Evolutionary conservation across 2,113 vertebrate species (phyloP).

Genomic region (Pagrus major): DNA sequence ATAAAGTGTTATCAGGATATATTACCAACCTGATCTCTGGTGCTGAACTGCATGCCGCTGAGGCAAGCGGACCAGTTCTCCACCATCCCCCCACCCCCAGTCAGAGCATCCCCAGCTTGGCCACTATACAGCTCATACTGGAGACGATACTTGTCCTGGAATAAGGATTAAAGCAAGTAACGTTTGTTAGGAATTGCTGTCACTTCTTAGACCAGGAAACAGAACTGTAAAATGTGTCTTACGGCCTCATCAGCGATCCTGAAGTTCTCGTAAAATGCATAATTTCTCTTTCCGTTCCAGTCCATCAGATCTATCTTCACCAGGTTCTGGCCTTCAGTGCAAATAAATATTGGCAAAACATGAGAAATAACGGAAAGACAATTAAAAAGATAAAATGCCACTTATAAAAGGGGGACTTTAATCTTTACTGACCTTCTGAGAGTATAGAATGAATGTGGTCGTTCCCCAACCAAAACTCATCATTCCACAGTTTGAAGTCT

Average conservation of each 20-base stretch:
- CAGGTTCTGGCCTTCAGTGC: slow-evolving; percentile 83
- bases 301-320: slow-evolving; percentile 92
- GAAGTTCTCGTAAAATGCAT: slow-evolving; percentile 90
- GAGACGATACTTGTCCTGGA: slow-evolving; percentile 90
- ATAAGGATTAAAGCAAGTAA: not conserved
- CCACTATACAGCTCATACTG: slow-evolving; percentile 89
- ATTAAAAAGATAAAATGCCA: not conserved
- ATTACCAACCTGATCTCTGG: slow-evolving; percentile 82
- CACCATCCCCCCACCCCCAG: slow-evolving; percentile 86
- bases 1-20: not conserved
- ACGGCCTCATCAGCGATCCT: slow-evolving; percentile 87
- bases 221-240: slow-evolving; percentile 10
- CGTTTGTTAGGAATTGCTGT: not conserved
- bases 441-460: slow-evolving; percentile 88
- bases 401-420: not conserved
- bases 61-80: slow-evolving; percentile 90
- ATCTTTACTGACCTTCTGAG: slow-evolving; percentile 77
- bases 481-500: slow-evolving; percentile 87
- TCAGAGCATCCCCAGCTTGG: slow-evolving; percentile 88
- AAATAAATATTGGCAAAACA: not conserved
- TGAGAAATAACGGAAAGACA: not conserved
- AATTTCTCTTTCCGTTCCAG: slow-evolving; percentile 87
- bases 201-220: not conserved
- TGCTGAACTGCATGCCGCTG: slow-evolving; percentile 91
- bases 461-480: slow-evolving; percentile 94